Percentiles rank a stretch among this genome's conserved stretches.
phyloP scores from a whole-genome alignment of 2,797 vertebrate genomes.

The Syndactyla subalaris region DNA sequence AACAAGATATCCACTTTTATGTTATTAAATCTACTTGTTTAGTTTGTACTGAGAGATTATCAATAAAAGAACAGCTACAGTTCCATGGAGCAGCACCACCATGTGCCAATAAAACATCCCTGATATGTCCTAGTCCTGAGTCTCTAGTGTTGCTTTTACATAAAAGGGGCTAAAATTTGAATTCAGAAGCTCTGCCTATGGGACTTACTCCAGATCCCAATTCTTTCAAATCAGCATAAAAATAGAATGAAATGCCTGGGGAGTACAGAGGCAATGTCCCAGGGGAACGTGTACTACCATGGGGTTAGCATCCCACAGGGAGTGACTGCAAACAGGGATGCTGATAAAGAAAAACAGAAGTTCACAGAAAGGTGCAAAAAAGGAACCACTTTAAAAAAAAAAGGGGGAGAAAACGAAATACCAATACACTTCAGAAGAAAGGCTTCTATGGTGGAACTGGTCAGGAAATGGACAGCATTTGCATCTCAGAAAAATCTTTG shows the following conservation, averaged over 20 bases:
- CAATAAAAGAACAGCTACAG: background rate
- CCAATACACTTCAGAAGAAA: background rate
- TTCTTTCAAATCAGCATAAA: background rate
- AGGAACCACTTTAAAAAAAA: background rate
- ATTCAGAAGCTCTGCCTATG: background rate
- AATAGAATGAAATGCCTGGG: background rate
- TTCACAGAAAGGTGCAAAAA: background rate
- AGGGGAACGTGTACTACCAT: background rate
- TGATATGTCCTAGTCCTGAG: background rate
- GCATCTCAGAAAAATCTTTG: slow-evolving; percentile 37
- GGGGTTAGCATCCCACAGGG: background rate
- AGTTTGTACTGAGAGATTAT: background rate
- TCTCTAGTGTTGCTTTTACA: background rate
- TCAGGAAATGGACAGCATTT: slow-evolving; percentile 38
- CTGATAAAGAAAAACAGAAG: background rate
- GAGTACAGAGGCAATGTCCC: background rate
- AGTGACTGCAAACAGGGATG: background rate
- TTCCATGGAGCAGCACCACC: background rate
- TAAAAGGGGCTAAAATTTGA: background rate
- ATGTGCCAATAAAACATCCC: background rate
- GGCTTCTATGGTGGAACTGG: slow-evolving; percentile 15
- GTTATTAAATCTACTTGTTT: background rate
- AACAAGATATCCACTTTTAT: background rate
- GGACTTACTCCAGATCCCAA: background rate
- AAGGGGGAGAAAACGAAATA: background rate